Base-by-base conservation (phyloP, 1,140 invertebrate genomes). In the Microvelia longipes region DNA sequence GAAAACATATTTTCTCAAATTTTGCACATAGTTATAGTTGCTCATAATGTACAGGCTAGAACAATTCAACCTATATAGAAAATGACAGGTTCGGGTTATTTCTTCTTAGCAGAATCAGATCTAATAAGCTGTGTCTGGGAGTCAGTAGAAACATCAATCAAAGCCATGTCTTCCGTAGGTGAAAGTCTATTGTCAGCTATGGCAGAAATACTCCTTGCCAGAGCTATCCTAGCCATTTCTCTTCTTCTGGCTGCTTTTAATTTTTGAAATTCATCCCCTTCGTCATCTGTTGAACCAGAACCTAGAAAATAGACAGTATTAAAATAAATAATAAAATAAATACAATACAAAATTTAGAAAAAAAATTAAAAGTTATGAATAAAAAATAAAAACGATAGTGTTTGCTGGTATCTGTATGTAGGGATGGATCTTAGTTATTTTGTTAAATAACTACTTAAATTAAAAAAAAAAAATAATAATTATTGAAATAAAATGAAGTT, bases 221-320 rank as follows among this genome's bases (percentile, higher is more conserved):
- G 66, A 28, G 26, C 1, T 24, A 72, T 70, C 11, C 72, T 50
- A 26, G 73, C 72, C 28, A 71, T 69, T 68, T 76, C 75, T 64
- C 68, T 73, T 35, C 69, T 60, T 27, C 75, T 50, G 25, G 71
- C 68, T n/a, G 69, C 67, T 65, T 75, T 75, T 28, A 76, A 66
- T 28, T 71, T 70, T 14, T 72, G 69, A 60, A 76, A 76, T 70
- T 76, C 75, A 64, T 76, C 75, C 67, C 71, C 72, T 14, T 71
- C 66, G 30, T 74, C 74, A 15, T 72, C 68, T 30, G 73, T 72
- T 1, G 71, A 70, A 27, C 64, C 67, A 2, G 71, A 72, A 27
- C 70, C 69, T 15, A 70, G 70, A 0, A 66, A 67, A n/a, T n/a
- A 13, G 69, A 26, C 50, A 15, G 28, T 24, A 64, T 1, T 25